These are phyloP conservation scores for Luperina testacea DNA, from an alignment of 2,888 invertebrate genomes.

Conservation along the genomic window DNA sequence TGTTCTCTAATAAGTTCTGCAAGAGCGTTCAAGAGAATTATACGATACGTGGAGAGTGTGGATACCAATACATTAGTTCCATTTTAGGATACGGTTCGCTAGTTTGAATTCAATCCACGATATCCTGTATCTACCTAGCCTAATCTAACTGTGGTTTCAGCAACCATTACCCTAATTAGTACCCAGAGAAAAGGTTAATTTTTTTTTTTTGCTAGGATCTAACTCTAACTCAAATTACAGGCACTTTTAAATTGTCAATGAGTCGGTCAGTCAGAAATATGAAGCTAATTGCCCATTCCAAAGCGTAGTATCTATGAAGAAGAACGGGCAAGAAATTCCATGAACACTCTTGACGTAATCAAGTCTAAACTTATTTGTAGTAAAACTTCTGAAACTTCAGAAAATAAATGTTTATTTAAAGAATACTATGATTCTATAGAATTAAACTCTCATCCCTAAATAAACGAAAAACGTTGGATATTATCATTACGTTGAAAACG, in stretches of 20 bases:
- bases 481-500: neutral
- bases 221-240: no score
- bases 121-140: neutral
- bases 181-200: neutral
- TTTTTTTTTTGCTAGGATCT: neutral
- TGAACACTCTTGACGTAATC: neutral
- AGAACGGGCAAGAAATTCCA: no score
- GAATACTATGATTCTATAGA: neutral
- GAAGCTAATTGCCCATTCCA: no score
- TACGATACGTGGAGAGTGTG: neutral
- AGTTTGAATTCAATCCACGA: neutral
- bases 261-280: no score
- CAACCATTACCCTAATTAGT: neutral
- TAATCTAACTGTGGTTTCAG: neutral
- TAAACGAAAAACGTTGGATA: neutral
- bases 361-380: neutral
- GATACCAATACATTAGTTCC: neutral
- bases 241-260: no score
- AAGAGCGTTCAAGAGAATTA: neutral
- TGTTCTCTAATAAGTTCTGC: no score
- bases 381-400: neutral
- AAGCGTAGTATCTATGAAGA: no score
- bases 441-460: neutral
- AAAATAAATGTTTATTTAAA: neutral
- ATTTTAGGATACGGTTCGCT: neutral